Percentiles rank a stretch among this genome's conserved stretches.
phyloP scores from a whole-genome alignment of 2,888 invertebrate species.

The Acanthosepion lycidas region DNA sequence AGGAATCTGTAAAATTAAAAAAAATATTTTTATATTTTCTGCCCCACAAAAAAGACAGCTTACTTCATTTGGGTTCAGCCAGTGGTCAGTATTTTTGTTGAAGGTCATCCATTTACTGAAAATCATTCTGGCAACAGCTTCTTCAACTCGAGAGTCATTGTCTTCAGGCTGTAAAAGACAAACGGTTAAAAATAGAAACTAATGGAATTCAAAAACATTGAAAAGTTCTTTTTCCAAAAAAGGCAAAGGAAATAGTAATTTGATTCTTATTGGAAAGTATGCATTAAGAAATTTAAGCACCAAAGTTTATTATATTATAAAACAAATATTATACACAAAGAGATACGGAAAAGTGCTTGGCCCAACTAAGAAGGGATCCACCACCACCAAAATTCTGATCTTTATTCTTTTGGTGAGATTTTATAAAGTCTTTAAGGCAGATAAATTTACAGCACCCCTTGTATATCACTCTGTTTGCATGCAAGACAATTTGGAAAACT shows the following conservation, averaged over 20 bases:
- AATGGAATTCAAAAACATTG: not conserved
- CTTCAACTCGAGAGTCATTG: slow-evolving; percentile 49
- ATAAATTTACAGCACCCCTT: too few species aligned
- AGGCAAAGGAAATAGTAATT: not conserved
- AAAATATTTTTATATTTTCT: not conserved
- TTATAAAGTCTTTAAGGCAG: too few species aligned
- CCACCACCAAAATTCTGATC: too few species aligned
- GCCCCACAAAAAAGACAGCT: not conserved
- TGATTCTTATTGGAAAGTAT: not conserved
- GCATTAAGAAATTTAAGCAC: not conserved
- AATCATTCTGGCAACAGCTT: slow-evolving; percentile 39
- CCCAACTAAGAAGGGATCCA: too few species aligned
- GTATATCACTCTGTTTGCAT: too few species aligned
- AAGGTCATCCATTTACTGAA: slow-evolving; percentile 37
- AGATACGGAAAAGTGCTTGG: too few species aligned
- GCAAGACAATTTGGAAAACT: too few species aligned
- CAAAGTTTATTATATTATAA: too few species aligned
- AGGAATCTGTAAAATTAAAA: not conserved
- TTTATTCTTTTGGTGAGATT: too few species aligned
- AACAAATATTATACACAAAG: too few species aligned
- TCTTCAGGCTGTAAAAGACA: slow-evolving; percentile 52
- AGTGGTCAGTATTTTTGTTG: not conserved
- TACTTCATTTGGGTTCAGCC: slow-evolving; percentile 57
- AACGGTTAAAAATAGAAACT: not conserved
- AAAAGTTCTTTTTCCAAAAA: not conserved